Evolutionary conservation across 2,113 vertebrate genomes (phyloP).

Genomic region (Neofelis nebulosa): DNA sequence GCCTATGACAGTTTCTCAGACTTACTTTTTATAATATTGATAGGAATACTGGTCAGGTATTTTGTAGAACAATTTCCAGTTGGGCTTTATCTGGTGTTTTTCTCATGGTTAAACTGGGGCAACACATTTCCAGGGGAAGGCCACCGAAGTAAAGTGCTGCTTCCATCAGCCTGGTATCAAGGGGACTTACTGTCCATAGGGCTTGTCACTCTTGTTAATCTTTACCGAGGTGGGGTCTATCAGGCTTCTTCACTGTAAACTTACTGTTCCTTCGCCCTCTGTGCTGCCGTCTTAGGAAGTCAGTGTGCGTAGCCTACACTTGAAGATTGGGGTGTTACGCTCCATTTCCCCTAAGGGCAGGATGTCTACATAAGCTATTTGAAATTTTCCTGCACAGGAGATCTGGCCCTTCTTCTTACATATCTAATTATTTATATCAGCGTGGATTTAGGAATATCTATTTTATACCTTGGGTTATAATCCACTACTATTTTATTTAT

Average conservation of each 20-base stretch:
- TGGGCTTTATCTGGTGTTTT: neutral
- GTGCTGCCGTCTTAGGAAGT: neutral
- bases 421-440: neutral
- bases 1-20: neutral
- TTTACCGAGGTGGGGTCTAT: neutral
- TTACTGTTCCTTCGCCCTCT: neutral
- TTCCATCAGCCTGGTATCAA: too few species aligned
- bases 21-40: neutral
- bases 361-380: neutral
- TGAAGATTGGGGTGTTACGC: neutral
- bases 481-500: neutral
- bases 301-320: neutral
- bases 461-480: neutral
- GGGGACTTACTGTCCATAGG: fast-evolving
- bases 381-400: neutral
- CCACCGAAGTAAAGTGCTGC: neutral
- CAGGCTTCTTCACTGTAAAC: neutral
- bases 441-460: neutral
- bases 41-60: neutral
- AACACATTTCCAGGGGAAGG: neutral
- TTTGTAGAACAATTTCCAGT: neutral
- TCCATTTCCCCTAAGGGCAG: neutral
- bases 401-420: neutral
- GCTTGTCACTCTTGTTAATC: neutral
- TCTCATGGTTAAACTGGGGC: neutral